Evolutionary conservation across 2,113 vertebrate species (phyloP), one percentile per base, ranked within the genome.

Genomic region (Hyperopisus bebe): DNA sequence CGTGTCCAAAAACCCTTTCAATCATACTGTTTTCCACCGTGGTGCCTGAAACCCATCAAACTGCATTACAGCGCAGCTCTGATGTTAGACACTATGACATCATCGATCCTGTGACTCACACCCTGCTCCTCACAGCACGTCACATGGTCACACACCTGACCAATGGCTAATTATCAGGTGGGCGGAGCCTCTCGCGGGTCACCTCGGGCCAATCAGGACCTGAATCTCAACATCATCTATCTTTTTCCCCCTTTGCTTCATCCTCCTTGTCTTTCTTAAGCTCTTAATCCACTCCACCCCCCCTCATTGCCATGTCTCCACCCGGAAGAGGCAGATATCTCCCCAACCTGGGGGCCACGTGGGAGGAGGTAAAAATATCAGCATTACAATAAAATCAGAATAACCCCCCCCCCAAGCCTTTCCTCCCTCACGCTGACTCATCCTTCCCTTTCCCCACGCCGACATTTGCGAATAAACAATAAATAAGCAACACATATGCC

Each of bases 301-400:
- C 3, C 46, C 35, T 50, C 17, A n/a, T 66, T 35, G 5, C 17
- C 44, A 70, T 50, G 44, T 88, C 46, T 74, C 19, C 42, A 24
- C 39, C 17, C 31, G 74, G 46, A 77, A 89, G 47, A 24, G 66
- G n/a, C 88, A 86, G 85, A 86, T 53, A 83, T 89, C 58, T 46
- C 55, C 24, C 55, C 66, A 91, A 91, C 91, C 91, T 88, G 90
- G 90, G 74, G 90, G 90, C 89, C 88, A 85, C 90, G 92, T 93
- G 92, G 92, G 90, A 85, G 90, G 88, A 4, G 19, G 91, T 92
- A 93, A 91, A 92, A 92, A 93, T 93, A 93, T 87, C 88, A 24
- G 39, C 46, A 89, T 74, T 50, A 85, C 89, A 91, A 93, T 93
- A 92, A 92, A 91, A 90, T 90, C 44, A 50, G 31, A 83, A 92